These are phyloP conservation scores for Tethea ocularis DNA, from an alignment of 2,888 invertebrate species.

Conservation along the genomic window DNA sequence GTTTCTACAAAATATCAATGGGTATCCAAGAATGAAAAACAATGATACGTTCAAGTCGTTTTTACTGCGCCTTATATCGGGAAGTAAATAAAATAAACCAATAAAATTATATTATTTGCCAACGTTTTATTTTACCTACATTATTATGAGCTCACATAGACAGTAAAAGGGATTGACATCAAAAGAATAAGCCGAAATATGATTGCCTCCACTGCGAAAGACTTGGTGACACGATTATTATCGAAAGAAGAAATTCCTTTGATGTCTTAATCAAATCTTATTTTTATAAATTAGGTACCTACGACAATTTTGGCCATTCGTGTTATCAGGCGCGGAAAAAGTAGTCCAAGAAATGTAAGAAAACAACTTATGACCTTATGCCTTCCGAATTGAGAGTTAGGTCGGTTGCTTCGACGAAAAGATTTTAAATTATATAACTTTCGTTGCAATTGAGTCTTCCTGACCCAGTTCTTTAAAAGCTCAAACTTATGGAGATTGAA, in stretches of 20 bases:
- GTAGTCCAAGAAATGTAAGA: conserved; percentile 27
- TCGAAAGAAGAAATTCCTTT: conserved; percentile 30
- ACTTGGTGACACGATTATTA: conserved; percentile 33
- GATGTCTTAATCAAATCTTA: conserved; percentile 35
- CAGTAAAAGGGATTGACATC: conserved; percentile 38
- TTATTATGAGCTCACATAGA: conserved; percentile 26
- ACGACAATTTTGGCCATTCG: conserved; percentile 23
- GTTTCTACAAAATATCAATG: not conserved
- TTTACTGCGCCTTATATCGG: conserved; percentile 7
- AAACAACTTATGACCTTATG: not conserved
- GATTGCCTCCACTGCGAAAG: conserved; percentile 24
- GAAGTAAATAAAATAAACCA: conserved; percentile 21
- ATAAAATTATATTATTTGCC: conserved; percentile 43
- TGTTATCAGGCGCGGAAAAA: conserved; percentile 38
- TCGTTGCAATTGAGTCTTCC: not conserved
- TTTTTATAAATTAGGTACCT: conserved; percentile 30
- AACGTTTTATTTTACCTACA: conserved; percentile 34
- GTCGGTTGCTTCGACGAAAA: not conserved
- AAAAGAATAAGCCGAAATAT: conserved; percentile 43
- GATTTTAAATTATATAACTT: not conserved
- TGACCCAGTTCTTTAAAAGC: not conserved
- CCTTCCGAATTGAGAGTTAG: not conserved
- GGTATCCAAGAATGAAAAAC: not conserved
- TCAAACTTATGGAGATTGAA: not conserved
- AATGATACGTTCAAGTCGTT: conserved; percentile 13